Base-by-base conservation (phyloP, 1,140 invertebrate genomes). In the Pogonomyrmex barbatus region DNA sequence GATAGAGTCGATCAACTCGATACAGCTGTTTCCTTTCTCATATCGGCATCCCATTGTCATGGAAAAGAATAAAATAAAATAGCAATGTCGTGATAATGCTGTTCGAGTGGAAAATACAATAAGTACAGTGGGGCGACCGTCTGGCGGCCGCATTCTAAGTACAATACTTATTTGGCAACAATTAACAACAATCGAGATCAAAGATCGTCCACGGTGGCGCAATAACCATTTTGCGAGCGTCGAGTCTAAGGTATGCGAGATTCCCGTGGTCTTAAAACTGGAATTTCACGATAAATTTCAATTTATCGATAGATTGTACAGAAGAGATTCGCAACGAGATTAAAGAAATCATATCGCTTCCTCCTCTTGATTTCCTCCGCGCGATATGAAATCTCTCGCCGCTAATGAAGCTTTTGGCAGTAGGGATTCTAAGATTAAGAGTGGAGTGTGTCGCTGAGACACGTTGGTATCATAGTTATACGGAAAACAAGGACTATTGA, bases 131-230 rank as follows among this genome's bases (percentile, higher is more conserved):
- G 54, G 70, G 56, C 73, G 71, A 78, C 39, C 73, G 47, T 81
- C 58, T 33, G 24, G 24, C 47, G 36, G 33, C 67, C 77, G 73
- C 73, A 36, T 70, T 91, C 70, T 91, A 87, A 65, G 75, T 89
- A 87, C 70, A 88, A 87, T 90, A 88, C 81, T 87, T 93, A 94
- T 87, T 95, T 95, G 94, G 94, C 94, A 95, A 95, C 94, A 94
- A 95, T 95, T 92, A 95, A 95, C 93, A 95, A 94, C 94, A 93
- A 95, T 92, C 90, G 89, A 92, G 92, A 92, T 92, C 92, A 90
- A 90, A 86, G 88, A 81, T 90, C 68, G 78, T 81, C 75, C 88
- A 76, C 68, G 85, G 65, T 79, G 71, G 42, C 17, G 50, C 47
- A 17, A 65, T n/a, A 62, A 78, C 62, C 83, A 81, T 89, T 76